Evolutionary conservation across 2,888 invertebrate genomes (phyloP).

Genomic region (Tricholauxania praeusta): DNA sequence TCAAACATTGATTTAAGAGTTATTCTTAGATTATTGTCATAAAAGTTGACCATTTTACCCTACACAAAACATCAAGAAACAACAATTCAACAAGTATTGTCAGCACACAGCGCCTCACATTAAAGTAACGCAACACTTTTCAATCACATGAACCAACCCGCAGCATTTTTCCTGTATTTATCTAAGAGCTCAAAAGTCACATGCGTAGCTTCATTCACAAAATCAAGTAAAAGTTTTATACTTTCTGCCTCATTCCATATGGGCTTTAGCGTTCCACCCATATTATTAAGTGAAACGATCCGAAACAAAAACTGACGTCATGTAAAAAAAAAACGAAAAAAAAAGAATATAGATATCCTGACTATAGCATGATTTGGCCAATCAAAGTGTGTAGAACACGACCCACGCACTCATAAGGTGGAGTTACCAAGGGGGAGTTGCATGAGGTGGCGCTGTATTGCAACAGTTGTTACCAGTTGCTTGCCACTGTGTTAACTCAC

Average conservation of each 20-base stretch:
- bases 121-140: constrained; percentile 14
- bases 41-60: constrained; percentile 3
- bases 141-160: constrained; percentile 18
- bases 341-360: constrained; percentile 59
- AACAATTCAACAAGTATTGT: constrained; percentile 27
- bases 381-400: constrained; percentile 57
- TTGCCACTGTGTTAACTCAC: background rate
- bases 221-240: constrained; percentile 20
- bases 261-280: too few relatives aligned
- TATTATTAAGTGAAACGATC: constrained; percentile 36
- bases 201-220: constrained; percentile 24
- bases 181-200: constrained; percentile 29
- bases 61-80: background rate
- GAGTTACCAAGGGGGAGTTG: constrained; percentile 1
- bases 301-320: constrained; percentile 50
- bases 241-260: background rate
- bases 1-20: too few relatives aligned
- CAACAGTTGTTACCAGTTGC: background rate
- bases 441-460: constrained; percentile 1
- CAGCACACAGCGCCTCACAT: background rate
- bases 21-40: too few relatives aligned
- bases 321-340: constrained; percentile 35
- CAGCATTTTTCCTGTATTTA: constrained; percentile 25
- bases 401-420: constrained; percentile 32
- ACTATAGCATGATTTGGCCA: constrained; percentile 67